phyloP scores from a whole-genome alignment of 2,888 invertebrate species.

The Gastrophysa polygoni region DNA sequence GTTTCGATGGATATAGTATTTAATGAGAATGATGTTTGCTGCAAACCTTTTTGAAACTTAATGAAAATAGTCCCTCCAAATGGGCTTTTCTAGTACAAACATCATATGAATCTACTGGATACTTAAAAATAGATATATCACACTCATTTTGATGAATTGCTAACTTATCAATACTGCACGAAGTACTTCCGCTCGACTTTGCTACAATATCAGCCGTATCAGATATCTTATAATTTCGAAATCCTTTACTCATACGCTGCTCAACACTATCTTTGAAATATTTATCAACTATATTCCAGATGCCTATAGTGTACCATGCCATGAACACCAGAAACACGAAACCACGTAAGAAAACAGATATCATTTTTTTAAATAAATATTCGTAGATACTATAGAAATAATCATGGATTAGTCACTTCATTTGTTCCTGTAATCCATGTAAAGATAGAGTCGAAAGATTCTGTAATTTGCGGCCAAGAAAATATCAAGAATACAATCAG shows the following conservation, averaged over 20 bases:
- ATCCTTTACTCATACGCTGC: slow-evolving; percentile 63
- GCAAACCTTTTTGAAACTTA: too few species aligned
- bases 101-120: background rate
- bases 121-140: background rate
- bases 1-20: too few species aligned
- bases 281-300: slow-evolving; percentile 75
- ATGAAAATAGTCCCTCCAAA: background rate
- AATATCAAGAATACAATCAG: slow-evolving; percentile 73
- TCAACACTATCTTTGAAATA: slow-evolving; percentile 77
- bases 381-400: too few species aligned
- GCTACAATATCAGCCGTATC: slow-evolving; percentile 28
- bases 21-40: too few species aligned
- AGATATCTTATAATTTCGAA: slow-evolving; percentile 45
- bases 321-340: slow-evolving; percentile 71
- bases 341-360: slow-evolving; percentile 68
- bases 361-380: too few species aligned
- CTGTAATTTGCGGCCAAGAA: slow-evolving; percentile 75
- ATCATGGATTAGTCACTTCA: too few species aligned
- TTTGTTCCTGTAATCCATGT: slow-evolving; percentile 36
- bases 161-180: background rate
- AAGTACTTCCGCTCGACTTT: background rate
- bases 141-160: background rate
- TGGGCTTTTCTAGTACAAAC: background rate
- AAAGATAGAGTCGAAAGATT: slow-evolving; percentile 61
- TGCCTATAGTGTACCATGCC: slow-evolving; percentile 72